Evolutionary conservation across 2,888 invertebrate species (phyloP).

Genomic region (Bhutanitis thaidina): DNA sequence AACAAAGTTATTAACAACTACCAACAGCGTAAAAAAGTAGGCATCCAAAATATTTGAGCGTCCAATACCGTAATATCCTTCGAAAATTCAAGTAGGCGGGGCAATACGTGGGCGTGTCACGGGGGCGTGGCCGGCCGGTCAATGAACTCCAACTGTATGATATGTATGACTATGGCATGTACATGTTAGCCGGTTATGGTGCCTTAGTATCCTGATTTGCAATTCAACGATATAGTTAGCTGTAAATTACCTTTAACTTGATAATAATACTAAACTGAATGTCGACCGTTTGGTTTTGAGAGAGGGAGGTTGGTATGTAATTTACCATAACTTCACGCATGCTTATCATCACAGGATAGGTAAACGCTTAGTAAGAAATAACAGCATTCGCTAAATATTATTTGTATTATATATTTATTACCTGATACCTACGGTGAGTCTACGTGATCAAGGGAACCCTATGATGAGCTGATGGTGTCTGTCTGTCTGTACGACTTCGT

Average conservation of each 20-base stretch:
- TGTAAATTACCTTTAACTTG: conserved; percentile 12
- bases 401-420: too few relatives aligned
- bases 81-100: conserved; percentile 45
- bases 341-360: neutral
- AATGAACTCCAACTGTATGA: conserved; percentile 43
- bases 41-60: conserved; percentile 4
- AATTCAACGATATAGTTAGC: conserved; percentile 23
- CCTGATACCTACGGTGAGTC: too few relatives aligned
- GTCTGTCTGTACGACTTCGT: too few relatives aligned
- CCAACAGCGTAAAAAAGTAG: conserved; percentile 1
- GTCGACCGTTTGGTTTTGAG: neutral
- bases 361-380: too few relatives aligned
- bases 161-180: conserved; percentile 31
- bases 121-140: conserved; percentile 59
- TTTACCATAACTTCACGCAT: neutral
- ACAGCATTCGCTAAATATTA: too few relatives aligned
- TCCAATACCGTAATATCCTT: conserved; percentile 14
- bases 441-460: too few relatives aligned
- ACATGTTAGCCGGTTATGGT: conserved; percentile 25
- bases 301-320: neutral
- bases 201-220: conserved; percentile 23
- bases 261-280: conserved; percentile 1
- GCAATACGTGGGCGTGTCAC: conserved; percentile 48
- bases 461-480: too few relatives aligned
- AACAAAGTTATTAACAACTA: neutral